Evolutionary conservation across 2,888 invertebrate genomes (phyloP).

Genomic region (Eupithecia subfuscata): DNA sequence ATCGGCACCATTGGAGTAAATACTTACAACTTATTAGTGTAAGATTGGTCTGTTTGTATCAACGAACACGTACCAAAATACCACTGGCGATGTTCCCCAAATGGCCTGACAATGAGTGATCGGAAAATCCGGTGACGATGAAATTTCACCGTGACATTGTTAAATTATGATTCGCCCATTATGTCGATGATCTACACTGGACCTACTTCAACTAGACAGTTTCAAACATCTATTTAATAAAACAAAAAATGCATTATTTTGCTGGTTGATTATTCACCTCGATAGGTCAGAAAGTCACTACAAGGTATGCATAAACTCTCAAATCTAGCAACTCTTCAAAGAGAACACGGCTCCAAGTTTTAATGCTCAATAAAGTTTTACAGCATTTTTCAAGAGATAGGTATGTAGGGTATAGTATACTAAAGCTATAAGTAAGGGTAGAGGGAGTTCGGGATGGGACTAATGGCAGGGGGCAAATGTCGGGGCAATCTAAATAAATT

Average conservation of each 20-base stretch:
- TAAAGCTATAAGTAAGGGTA: conserved; percentile 82
- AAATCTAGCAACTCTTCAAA: conserved; percentile 71
- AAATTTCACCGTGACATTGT: conserved; percentile 48
- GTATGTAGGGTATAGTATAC: conserved; percentile 67
- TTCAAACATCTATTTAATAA: conserved; percentile 68
- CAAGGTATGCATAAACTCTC: conserved; percentile 63
- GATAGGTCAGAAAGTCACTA: conserved; percentile 63
- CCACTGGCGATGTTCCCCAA: conserved; percentile 68
- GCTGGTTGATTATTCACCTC: conserved; percentile 58
- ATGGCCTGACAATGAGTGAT: conserved; percentile 73
- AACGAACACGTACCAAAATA: conserved; percentile 66
- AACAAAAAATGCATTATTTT: conserved; percentile 64
- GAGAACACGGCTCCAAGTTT: conserved; percentile 63
- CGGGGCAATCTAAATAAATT: conserved; percentile 44
- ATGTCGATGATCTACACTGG: conserved; percentile 71
- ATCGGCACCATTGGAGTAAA: conserved; percentile 73
- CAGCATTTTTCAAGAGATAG: conserved; percentile 69
- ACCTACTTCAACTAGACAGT: conserved; percentile 74
- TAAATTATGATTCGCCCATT: conserved; percentile 49
- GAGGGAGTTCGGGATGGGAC: conserved; percentile 69
- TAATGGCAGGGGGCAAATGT: conserved; percentile 54
- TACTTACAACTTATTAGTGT: conserved; percentile 81
- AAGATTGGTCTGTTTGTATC: conserved; percentile 65
- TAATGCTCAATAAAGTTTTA: conserved; percentile 65
- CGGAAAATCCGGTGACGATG: conserved; percentile 47